Conservation (phyloP, 2,888 invertebrate species). For the Thyatira batis region DNA sequence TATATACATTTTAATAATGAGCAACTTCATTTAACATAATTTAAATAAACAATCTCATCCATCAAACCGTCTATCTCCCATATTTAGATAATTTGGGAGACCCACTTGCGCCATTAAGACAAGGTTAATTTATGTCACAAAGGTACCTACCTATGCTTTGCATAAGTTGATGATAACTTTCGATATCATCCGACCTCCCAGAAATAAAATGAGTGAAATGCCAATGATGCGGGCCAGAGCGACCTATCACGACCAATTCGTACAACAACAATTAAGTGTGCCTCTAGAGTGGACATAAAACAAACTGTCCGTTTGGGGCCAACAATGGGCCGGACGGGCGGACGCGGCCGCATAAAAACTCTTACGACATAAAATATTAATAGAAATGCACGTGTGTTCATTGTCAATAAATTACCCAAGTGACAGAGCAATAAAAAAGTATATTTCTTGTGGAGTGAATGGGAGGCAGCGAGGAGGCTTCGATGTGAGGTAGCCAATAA, state of each 20-base stretch:
- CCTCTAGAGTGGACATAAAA: conserved; percentile 63
- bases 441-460: conserved; percentile 80
- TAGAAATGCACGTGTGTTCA: conserved; percentile 82
- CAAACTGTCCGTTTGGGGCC: conserved; percentile 58
- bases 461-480: conserved; percentile 78
- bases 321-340: conserved; percentile 62
- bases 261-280: conserved; percentile 64
- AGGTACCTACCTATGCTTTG: no score
- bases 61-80: background rate
- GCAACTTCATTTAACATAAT: background rate
- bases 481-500: conserved; percentile 80
- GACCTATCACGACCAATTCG: conserved; percentile 53
- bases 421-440: conserved; percentile 81
- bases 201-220: conserved; percentile 31
- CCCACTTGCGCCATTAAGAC: background rate
- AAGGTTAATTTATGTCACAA: conserved; percentile 2
- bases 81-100: background rate
- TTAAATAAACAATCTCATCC: background rate
- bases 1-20: background rate
- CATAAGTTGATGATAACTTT: conserved; percentile 34
- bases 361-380: conserved; percentile 80
- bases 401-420: conserved; percentile 81
- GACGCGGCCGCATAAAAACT: conserved; percentile 66
- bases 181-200: conserved; percentile 36
- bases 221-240: conserved; percentile 24